phyloP scores from a whole-genome alignment of 1,140 invertebrate species.

The Neodiprion pinetum region DNA sequence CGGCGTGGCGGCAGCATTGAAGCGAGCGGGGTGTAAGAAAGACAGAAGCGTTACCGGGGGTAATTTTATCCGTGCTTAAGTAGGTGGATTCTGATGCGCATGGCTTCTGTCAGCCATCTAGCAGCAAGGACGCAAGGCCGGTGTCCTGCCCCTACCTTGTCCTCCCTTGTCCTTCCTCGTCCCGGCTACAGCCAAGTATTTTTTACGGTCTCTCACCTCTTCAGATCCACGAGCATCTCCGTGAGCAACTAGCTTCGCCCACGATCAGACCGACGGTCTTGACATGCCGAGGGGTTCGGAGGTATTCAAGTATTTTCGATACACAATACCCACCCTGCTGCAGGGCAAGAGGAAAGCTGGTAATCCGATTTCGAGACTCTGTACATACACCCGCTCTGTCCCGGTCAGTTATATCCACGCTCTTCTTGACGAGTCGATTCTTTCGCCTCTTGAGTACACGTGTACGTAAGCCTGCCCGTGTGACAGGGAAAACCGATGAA shows the following conservation, averaged over 20 bases:
- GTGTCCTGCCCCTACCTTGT: not conserved
- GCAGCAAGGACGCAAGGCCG: not conserved
- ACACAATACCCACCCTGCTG: too few species aligned
- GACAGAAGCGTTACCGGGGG: constrained; percentile 29
- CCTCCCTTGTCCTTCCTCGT: not conserved
- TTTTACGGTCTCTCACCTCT: not conserved
- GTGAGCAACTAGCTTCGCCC: not conserved
- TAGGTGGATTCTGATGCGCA: constrained; percentile 46
- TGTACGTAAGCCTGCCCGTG: too few species aligned
- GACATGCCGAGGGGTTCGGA: not conserved
- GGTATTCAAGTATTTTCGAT: not conserved
- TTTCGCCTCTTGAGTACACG: too few species aligned
- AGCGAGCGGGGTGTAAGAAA: constrained; percentile 19
- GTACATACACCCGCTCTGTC: too few species aligned
- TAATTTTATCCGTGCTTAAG: constrained; percentile 51
- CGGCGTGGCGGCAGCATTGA: not conserved
- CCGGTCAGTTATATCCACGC: not conserved
- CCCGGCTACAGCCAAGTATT: not conserved
- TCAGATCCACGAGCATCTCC: not conserved
- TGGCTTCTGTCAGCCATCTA: constrained; percentile 31
- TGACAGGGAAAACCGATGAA: too few species aligned
- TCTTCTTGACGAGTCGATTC: too few species aligned
- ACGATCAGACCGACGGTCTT: not conserved
- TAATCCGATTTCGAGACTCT: not conserved
- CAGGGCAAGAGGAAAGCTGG: not conserved